Base-by-base conservation (phyloP, 2,888 invertebrate species). In the Papilio elwesi region DNA sequence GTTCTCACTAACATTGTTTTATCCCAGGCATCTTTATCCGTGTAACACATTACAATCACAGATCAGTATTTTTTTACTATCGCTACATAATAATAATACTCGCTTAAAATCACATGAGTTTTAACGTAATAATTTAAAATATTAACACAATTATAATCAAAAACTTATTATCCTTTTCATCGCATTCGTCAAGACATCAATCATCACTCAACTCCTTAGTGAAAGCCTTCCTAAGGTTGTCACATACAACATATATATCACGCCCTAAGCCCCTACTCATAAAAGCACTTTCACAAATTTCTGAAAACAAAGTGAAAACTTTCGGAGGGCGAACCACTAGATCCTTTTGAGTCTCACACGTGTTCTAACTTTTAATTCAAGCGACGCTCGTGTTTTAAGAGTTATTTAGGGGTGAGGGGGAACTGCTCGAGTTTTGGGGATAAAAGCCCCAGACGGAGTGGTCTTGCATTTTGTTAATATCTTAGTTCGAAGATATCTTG, bases 281-380 rank as follows among this genome's bases (percentile, higher is more conserved):
- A 68, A 63, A 65, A 73, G 65, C 65, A 57, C 65, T 72, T 69
- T 69, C 51, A 38, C 16, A 51, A 74, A 68, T 55, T 73, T 73
- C 57, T 57, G 57, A 65, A 59, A 73, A 73, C 68, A 68, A 43
- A 57, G 73, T 51, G 62, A 66, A 66, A 74, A 74, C 69, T 74
- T 74, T 74, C 51, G 26, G 53, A 72, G 49, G 69, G 69, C 67
- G 63, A 74, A 70, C 71, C 74, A 66, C 65, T 16, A 43, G 66
- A 71, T 69, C 66, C 74, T 69, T 68, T 51, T 62, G 69, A 71
- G 74, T 68, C 55, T 43, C 71, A 68, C 74, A 73, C 70, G 75
- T 75, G 75, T 75, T 62, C 62, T 15, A 71, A 75, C 75, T 73
- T 75, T 75, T 74, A 74, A 74, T 66, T 74, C 68, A 65, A 74